Base-by-base conservation (phyloP, 2,113 vertebrate species). In the Dolichotis patagonum region DNA sequence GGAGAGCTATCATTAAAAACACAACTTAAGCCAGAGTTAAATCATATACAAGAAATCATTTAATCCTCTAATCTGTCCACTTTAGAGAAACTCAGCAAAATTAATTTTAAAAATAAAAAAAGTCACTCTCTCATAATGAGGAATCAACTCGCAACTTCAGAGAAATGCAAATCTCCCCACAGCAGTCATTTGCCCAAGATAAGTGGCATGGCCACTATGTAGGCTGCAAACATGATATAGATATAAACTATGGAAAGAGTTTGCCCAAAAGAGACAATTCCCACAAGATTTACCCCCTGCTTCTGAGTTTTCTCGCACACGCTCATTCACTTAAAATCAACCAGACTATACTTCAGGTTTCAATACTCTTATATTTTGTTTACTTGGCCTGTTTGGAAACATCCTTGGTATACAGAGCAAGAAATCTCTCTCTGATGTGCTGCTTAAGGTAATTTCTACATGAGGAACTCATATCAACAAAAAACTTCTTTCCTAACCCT, bases 1-100 rank as follows among this genome's bases (percentile, higher is more conserved):
- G 14, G 94, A 89, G 56, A 92, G 32, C 41, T 62, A n/a, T 58
- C n/a, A 89, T 32, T 88, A 95, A 82, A 56, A 94, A 94, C 41
- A 73, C 26, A 69, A 91, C 52, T 10, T 41, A 91, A 84, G n/a
- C 54, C 32, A 78, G 22, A 94, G 35, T 85, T 46, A 94, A 94
- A 83, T 46, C 80, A 87, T 17, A 7, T 54, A 46, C 71, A 28
- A 85, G 30, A 58, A 63, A 89, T 16, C 80, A 84, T 49, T 83
- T 58, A 71, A 90, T 81, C 17, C 78, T 60, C 60, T 81, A 62
- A 73, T 60, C 35, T 88, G 54, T 80, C n/a, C 12, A 28, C 30
- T 91, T 97, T 26, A 58, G 90, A 93, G 52, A 91, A 71, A 60
- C 32, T 86, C 30, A 52, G 49, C 8, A 19, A 95, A 94, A 95